Evolutionary conservation across 1,140 invertebrate genomes (phyloP), one percentile per base, ranked within the genome.

Genomic region (Elymnias hypermnestra): DNA sequence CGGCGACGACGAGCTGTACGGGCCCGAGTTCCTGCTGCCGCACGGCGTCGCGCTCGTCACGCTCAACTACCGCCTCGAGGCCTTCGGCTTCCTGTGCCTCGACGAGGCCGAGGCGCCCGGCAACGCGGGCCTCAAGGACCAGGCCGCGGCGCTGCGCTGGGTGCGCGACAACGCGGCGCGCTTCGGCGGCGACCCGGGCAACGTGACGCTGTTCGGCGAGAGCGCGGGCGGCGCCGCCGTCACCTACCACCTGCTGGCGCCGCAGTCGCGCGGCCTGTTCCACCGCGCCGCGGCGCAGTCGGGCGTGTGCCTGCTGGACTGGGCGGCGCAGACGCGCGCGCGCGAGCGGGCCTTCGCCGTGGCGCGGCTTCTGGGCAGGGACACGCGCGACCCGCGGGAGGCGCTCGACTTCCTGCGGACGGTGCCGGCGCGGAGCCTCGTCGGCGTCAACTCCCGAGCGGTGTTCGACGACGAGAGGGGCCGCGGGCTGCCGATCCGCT

Each of bases 171-270:
- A 88, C 50, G 86, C 87, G 8, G 28, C 35, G 2, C 29, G 86
- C 28, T 95, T 95, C 66, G 93, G 93, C 4, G 94, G 94, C 0
- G 90, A 93, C 72, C 87, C 90, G 0, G 71, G 91, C 18, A 90
- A 90, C 65, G 88, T 96, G 0, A 94, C 92, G 0, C 72, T 94
- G 13, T 93, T 94, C 60, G 93, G 93, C 0, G 91, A 94, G 63
- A 92, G 91, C 54, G 91, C 92, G 0, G 93, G 93, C 1, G 91
- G 91, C 0, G 88, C 87, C 1, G 90, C 89, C 42, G 90, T 89
- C 0, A 91, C 91, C 10, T 90, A 89, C 56, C 92, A 93, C 50
- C 90, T 93, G 88, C 62, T 93, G 8, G 93, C 92, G 26, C 86
- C 89, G 0, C 83, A 93, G 59, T 90, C 90, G 0, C 86, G 78